Conservation (phyloP, 2,888 invertebrate species). For the Chymomyza procnemis region DNA sequence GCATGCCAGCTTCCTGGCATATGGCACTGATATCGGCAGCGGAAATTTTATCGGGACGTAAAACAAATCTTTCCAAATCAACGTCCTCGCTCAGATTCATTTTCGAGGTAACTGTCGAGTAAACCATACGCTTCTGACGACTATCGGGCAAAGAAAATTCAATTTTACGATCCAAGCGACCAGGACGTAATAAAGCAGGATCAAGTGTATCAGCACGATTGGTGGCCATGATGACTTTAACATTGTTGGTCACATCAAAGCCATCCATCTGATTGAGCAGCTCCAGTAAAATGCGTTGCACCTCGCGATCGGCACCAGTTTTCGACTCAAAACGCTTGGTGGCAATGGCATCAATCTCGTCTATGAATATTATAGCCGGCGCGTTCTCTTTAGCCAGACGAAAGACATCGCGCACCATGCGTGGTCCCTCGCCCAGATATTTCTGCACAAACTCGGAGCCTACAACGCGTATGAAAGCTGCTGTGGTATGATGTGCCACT, state of each 20-base stretch:
- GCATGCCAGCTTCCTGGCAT: conserved; percentile 99
- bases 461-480: conserved; percentile 99
- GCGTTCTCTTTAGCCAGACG: conserved; percentile 99
- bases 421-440: conserved; percentile 98
- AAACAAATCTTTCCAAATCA: conserved; percentile 85
- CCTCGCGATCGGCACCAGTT: conserved; percentile 98
- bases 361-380: conserved; percentile 99
- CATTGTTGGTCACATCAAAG: conserved; percentile 99
- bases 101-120: conserved; percentile 96
- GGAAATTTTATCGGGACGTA: conserved; percentile 96
- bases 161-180: conserved; percentile 98
- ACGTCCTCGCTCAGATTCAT: conserved; percentile 99
- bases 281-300: conserved; percentile 97
- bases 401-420: conserved; percentile 99
- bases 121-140: conserved; percentile 95
- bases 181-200: conserved; percentile 85
- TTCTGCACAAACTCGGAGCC: conserved; percentile 99
- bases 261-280: conserved; percentile 99
- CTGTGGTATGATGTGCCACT: conserved; percentile 98
- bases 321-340: conserved; percentile 99
- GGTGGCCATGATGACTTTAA: conserved; percentile 98
- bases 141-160: conserved; percentile 96
- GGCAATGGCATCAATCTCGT: conserved; percentile 99
- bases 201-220: conserved; percentile 98
- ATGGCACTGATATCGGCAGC: conserved; percentile 99